phyloP scores from a whole-genome alignment of 2,888 invertebrate genomes.

The Oscheius sp. region DNA sequence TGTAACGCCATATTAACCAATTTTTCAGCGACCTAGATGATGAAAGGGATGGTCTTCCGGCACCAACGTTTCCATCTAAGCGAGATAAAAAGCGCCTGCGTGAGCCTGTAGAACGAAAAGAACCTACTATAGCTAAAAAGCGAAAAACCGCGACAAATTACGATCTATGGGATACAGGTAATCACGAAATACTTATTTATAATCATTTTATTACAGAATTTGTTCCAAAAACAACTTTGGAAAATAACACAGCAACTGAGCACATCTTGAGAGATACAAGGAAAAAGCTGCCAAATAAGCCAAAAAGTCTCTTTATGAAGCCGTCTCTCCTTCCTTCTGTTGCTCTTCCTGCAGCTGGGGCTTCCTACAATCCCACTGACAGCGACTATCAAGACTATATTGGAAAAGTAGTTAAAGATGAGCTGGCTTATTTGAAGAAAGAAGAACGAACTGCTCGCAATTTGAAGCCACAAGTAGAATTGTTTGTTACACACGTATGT shows the following conservation, averaged over 20 bases:
- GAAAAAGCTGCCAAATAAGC: conserved; percentile 30
- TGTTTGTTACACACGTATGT: conserved; percentile 26
- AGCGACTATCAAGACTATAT: conserved; percentile 46
- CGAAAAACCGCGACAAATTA: conserved; percentile 19
- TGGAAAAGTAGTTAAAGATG: conserved; percentile 33
- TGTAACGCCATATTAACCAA: neutral
- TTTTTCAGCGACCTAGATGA: conserved; percentile 7
- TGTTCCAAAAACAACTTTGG: conserved; percentile 33
- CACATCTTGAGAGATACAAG: conserved; percentile 41
- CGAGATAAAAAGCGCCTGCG: neutral
- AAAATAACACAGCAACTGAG: conserved; percentile 33
- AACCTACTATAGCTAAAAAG: neutral
- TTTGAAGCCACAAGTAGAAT: conserved; percentile 41
- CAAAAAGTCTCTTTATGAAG: neutral
- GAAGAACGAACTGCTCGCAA: conserved; percentile 34
- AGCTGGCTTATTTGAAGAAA: conserved; percentile 33
- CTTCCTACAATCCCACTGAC: conserved; percentile 51
- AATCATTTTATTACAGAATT: no score
- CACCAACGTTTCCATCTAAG: conserved; percentile 9
- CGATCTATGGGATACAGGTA: conserved; percentile 44
- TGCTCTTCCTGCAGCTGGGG: conserved; percentile 34
- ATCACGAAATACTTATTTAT: no score
- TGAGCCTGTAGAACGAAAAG: neutral
- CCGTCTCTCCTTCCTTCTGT: conserved; percentile 45
- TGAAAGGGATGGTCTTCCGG: neutral